These are phyloP conservation scores for Pammene fasciana DNA, from an alignment of 2,888 invertebrate genomes.

Conservation along the genomic window DNA sequence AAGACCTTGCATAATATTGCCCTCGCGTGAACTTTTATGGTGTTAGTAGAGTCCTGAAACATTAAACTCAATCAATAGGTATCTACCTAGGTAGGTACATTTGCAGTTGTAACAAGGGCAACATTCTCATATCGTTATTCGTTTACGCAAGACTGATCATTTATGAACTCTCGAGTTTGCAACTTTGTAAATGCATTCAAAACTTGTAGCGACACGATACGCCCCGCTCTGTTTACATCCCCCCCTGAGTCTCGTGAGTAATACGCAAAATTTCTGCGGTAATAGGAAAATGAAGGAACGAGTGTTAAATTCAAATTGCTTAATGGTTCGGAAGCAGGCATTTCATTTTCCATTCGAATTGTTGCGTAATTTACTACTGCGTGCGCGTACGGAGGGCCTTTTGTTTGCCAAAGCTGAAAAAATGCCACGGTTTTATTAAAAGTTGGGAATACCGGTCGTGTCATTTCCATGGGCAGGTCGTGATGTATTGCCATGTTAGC, in stretches of 20 bases:
- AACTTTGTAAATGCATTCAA: constrained; percentile 25
- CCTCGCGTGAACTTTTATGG: too few species aligned
- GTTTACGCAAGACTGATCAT: constrained; percentile 20
- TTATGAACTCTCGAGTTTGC: constrained; percentile 12
- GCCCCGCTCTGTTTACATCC: constrained; percentile 32
- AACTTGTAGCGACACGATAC: constrained; percentile 26
- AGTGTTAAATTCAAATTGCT: constrained; percentile 82
- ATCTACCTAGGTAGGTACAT: not conserved
- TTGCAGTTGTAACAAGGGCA: not conserved
- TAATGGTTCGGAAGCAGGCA: constrained; percentile 80
- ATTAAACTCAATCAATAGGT: too few species aligned
- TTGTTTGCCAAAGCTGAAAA: constrained; percentile 66
- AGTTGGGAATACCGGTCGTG: constrained; percentile 42
- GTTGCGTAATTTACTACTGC: constrained; percentile 76
- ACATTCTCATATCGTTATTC: constrained; percentile 16
- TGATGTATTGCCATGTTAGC: constrained; percentile 36
- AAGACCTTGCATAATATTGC: too few species aligned
- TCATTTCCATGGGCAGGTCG: constrained; percentile 40
- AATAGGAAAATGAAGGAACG: constrained; percentile 81
- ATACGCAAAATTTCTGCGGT: constrained; percentile 71
- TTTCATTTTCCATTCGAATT: constrained; percentile 83
- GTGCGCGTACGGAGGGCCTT: constrained; percentile 68
- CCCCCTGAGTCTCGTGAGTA: constrained; percentile 53
- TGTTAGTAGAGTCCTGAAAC: too few species aligned
- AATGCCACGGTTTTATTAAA: constrained; percentile 47